Percentiles rank a stretch among this genome's conserved stretches.
phyloP scores from a whole-genome alignment of 2,888 invertebrate species.

The Heliconius ethilla region DNA sequence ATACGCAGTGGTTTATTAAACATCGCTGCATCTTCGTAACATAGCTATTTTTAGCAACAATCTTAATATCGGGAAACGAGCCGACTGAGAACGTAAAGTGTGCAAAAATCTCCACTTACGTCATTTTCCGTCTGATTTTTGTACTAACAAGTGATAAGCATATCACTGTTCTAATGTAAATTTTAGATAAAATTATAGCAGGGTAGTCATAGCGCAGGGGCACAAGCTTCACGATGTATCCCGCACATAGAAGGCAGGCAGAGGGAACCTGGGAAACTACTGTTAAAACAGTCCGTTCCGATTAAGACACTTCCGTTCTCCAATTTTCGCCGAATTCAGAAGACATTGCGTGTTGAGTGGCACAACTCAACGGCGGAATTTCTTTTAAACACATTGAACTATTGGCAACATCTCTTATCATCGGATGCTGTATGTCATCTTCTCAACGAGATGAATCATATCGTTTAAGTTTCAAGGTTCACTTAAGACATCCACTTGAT shows the following conservation, averaged over 20 bases:
- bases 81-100: constrained; percentile 62
- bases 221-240: background rate
- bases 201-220: too few relatives aligned
- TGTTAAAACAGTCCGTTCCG: background rate
- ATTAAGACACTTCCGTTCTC: background rate
- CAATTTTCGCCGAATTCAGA: background rate
- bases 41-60: constrained; percentile 26
- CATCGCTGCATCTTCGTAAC: background rate
- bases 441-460: constrained; percentile 6
- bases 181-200: background rate
- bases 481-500: constrained; percentile 27
- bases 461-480: constrained; percentile 3
- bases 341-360: background rate
- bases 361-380: background rate
- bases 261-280: background rate
- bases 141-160: background rate
- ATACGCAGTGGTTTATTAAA: background rate
- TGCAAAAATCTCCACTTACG: constrained; percentile 69
- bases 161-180: background rate
- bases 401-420: background rate
- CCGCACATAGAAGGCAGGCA: background rate
- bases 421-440: constrained; percentile 7
- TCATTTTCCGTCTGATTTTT: constrained; percentile 52
- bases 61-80: constrained; percentile 35
- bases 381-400: background rate